A percentile compares a stretch with the other conserved stretches of the same genome.
phyloP scores from a whole-genome alignment of 2,888 invertebrate species.

The Ypsolopha scabrella region DNA sequence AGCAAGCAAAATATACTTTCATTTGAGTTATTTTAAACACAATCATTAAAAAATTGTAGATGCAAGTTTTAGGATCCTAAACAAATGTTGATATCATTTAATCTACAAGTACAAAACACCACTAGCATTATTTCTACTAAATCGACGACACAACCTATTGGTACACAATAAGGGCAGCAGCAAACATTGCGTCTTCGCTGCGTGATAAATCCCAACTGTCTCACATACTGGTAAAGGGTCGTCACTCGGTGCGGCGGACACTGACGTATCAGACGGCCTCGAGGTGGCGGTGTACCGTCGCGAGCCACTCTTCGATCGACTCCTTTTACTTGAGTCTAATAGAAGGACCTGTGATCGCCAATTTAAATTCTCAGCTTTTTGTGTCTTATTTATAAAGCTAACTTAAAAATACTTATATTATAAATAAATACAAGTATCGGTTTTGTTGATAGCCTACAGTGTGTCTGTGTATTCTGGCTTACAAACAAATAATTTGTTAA shows the following conservation, averaged over 20 bases:
- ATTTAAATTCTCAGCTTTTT: slow-evolving; percentile 31
- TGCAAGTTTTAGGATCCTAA: too few relatives aligned
- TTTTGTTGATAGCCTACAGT: background rate
- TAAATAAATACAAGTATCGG: too few relatives aligned
- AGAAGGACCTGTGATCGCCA: slow-evolving; percentile 65
- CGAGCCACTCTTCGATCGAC: slow-evolving; percentile 38
- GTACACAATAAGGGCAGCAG: background rate
- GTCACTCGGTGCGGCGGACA: slow-evolving; percentile 63
- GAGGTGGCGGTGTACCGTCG: slow-evolving; percentile 61
- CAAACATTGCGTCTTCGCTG: slow-evolving; percentile 27
- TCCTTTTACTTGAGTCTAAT: slow-evolving; percentile 65
- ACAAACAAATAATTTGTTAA: too few relatives aligned
- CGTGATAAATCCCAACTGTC: slow-evolving; percentile 40
- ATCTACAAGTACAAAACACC: background rate
- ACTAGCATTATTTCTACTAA: background rate
- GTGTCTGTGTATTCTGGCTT: background rate
- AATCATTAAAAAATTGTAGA: too few relatives aligned
- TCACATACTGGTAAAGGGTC: slow-evolving; percentile 63
- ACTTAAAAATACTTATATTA: background rate
- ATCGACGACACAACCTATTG: background rate
- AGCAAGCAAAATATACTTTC: too few relatives aligned
- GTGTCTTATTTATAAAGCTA: slow-evolving; percentile 1
- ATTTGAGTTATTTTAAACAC: too few relatives aligned
- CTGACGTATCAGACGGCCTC: slow-evolving; percentile 59
- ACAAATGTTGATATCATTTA: too few relatives aligned